These are phyloP conservation scores for Eilema depressum DNA, from an alignment of 2,888 invertebrate species.

Conservation along the genomic window DNA sequence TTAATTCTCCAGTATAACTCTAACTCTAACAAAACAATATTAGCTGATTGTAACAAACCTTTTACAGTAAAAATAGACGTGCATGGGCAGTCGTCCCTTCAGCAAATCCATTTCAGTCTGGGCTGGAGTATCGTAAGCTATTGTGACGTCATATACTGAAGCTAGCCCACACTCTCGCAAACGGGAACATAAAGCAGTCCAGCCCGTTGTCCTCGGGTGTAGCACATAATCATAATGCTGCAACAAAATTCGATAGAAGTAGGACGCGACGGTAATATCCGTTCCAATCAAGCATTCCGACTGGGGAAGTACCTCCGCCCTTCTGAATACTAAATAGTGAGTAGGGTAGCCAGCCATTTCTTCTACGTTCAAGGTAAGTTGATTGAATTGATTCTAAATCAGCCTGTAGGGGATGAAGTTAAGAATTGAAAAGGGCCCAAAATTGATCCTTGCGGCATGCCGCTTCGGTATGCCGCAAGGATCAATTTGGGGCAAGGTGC, in stretches of 20 bases:
- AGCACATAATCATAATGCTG: conserved; percentile 91
- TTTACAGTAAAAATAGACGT: conserved; percentile 92
- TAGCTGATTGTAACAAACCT: conserved; percentile 72
- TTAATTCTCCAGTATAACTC: no score
- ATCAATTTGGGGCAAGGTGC: no score
- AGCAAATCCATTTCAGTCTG: conserved; percentile 92
- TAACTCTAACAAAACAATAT: no score
- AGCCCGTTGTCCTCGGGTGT: conserved; percentile 95
- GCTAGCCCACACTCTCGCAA: conserved; percentile 88
- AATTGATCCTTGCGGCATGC: no score
- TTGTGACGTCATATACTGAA: conserved; percentile 94
- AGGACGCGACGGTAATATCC: no score
- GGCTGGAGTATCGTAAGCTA: conserved; percentile 93
- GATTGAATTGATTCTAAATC: neutral
- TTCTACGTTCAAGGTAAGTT: no score
- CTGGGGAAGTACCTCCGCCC: no score
- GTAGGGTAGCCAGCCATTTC: no score
- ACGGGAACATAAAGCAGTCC: conserved; percentile 87
- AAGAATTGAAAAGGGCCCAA: neutral
- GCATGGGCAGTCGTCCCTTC: conserved; percentile 90
- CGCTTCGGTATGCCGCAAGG: no score
- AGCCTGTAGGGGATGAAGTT: neutral
- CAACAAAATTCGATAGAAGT: no score
- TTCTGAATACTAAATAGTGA: no score
- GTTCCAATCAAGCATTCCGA: no score